Conservation (phyloP, 2,797 vertebrate species). For the Pipistrellus nathusii region DNA sequence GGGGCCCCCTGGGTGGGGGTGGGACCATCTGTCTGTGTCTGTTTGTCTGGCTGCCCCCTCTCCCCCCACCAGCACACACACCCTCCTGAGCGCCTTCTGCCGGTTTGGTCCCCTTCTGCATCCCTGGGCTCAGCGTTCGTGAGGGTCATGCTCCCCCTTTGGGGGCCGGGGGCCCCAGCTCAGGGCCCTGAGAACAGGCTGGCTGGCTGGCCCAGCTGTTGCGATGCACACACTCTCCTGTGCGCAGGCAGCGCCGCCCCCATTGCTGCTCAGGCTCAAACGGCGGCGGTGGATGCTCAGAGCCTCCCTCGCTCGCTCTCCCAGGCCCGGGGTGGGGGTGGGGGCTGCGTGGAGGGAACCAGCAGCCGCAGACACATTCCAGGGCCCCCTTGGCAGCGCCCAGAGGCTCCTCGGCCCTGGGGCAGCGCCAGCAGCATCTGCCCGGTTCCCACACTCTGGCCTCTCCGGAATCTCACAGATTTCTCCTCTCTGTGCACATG, state of each 20-base stretch:
- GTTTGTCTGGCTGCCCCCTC: conserved; percentile 3
- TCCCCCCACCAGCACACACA: neutral
- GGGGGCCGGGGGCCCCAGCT: neutral
- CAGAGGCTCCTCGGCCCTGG: conserved; percentile 50
- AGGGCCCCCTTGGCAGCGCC: conserved; percentile 75
- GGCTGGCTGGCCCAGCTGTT: neutral
- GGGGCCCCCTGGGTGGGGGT: neutral
- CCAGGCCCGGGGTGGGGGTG: conserved; percentile 42
- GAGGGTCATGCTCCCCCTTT: neutral
- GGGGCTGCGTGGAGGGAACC: conserved; percentile 27
- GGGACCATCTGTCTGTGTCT: conserved; percentile 78
- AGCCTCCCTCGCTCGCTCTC: conserved; percentile 56
- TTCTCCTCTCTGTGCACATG: conserved; percentile 71
- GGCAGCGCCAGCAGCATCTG: conserved; percentile 72
- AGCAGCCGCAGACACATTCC: conserved; percentile 70
- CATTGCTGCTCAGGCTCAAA: neutral
- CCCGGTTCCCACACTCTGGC: conserved; percentile 80
- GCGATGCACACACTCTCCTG: neutral
- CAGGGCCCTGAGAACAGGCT: neutral
- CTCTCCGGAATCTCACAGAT: conserved; percentile 74
- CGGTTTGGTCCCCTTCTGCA: neutral
- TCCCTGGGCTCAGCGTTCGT: neutral
- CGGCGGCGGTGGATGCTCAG: neutral
- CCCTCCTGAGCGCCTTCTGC: neutral
- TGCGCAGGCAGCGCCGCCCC: neutral